phyloP scores from a whole-genome alignment of 2,888 invertebrate genomes.

The Pyrgus malvae region DNA sequence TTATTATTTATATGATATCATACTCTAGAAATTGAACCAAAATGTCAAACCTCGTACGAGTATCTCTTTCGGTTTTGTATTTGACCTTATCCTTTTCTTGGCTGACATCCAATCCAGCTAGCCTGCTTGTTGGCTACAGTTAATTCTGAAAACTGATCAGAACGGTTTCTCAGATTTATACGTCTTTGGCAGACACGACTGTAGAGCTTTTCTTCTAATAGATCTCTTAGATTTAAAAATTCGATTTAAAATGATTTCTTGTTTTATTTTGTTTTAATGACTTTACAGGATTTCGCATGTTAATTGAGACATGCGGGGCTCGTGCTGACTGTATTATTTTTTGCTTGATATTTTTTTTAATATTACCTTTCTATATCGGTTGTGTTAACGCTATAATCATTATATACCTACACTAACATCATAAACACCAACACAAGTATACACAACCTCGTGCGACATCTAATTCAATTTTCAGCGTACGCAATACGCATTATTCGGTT shows the following conservation, averaged over 20 bases:
- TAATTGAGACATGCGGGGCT: no score
- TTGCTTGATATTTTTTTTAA: no score
- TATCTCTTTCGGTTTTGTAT: background rate
- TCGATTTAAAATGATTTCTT: background rate
- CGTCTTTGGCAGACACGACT: background rate
- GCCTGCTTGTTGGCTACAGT: background rate
- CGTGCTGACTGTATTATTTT: no score
- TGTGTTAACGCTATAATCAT: no score
- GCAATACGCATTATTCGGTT: constrained; percentile 4
- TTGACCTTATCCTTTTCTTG: background rate
- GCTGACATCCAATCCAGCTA: background rate
- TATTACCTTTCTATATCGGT: no score
- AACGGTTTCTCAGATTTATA: background rate
- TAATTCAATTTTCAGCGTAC: constrained; percentile 5
- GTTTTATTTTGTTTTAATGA: background rate
- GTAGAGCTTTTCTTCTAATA: no score
- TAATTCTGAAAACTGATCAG: background rate
- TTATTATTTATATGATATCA: no score
- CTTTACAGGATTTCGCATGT: background rate
- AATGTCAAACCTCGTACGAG: background rate
- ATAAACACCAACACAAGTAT: no score
- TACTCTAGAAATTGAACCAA: no score
- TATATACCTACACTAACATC: no score
- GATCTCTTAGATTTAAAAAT: background rate
- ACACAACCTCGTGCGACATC: background rate